phyloP scores from a whole-genome alignment of 2,113 vertebrate genomes.

The Bothrops jararaca region DNA sequence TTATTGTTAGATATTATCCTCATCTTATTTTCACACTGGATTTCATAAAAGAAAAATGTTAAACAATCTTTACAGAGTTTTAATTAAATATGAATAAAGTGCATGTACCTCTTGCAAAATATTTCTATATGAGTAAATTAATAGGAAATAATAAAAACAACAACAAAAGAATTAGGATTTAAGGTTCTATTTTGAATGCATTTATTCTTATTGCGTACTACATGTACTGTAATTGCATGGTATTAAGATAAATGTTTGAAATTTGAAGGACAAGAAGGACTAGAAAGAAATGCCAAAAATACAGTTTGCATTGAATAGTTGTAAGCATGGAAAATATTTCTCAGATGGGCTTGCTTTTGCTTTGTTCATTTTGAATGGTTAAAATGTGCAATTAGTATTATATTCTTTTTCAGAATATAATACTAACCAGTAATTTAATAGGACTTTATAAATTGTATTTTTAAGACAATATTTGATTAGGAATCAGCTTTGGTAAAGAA shows the following conservation, averaged over 20 bases:
- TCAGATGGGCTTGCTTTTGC: background rate
- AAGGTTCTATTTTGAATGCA: background rate
- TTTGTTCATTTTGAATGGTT: background rate
- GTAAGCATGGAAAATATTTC: background rate
- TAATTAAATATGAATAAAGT: background rate
- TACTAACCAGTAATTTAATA: background rate
- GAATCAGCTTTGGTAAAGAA: background rate
- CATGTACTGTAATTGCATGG: background rate
- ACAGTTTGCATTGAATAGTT: background rate
- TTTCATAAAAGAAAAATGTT: constrained; percentile 26
- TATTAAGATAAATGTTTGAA: background rate
- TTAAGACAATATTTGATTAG: background rate
- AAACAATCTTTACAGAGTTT: background rate
- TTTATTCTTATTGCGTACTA: background rate
- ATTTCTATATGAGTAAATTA: background rate
- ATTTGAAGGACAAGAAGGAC: background rate
- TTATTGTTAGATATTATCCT: constrained; percentile 22
- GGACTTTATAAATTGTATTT: background rate
- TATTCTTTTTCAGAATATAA: background rate
- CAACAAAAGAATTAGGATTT: background rate
- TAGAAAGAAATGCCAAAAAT: background rate
- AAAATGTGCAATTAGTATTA: background rate
- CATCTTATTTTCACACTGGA: background rate
- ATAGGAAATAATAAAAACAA: background rate
- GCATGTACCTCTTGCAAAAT: background rate